A percentile compares a stretch with the other conserved stretches of the same genome.
phyloP scores from a whole-genome alignment of 1,140 invertebrate species.

The Ips typographus region DNA sequence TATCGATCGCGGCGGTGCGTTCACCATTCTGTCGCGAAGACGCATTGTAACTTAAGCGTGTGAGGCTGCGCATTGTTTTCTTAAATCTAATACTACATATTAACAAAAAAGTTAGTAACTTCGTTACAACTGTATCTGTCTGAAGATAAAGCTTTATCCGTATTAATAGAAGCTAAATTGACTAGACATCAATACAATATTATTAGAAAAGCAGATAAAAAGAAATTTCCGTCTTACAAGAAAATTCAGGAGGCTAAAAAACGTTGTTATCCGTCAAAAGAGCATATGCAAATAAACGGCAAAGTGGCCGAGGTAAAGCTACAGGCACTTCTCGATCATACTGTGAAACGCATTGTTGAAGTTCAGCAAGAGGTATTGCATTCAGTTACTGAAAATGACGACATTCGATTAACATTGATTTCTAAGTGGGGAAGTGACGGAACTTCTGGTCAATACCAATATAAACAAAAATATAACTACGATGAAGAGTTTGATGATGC shows the following conservation, averaged over 20 bases:
- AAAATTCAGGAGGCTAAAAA: constrained; percentile 11
- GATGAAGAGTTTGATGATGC: neutral
- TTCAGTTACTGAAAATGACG: too few species aligned
- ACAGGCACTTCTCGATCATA: constrained; percentile 8
- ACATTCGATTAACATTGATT: neutral
- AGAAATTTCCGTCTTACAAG: constrained; percentile 17
- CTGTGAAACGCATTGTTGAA: neutral
- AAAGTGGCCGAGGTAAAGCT: constrained; percentile 2
- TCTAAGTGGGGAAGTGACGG: neutral
- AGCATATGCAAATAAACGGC: neutral
- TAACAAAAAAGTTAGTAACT: too few species aligned
- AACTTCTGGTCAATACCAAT: neutral
- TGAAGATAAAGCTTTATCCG: neutral
- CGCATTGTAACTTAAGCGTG: too few species aligned
- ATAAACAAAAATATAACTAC: neutral
- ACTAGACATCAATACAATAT: constrained; percentile 13
- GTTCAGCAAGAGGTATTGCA: too few species aligned
- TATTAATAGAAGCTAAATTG: constrained; percentile 12
- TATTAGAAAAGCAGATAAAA: neutral
- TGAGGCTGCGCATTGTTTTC: too few species aligned
- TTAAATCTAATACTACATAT: too few species aligned
- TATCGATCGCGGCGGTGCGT: too few species aligned
- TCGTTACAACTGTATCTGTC: too few species aligned
- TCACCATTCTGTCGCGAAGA: too few species aligned
- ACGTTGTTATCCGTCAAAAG: constrained; percentile 4